Percentiles rank a stretch among this genome's conserved stretches.
These are phyloP conservation scores for Caloenas nicobarica DNA, from an alignment of 2,113 vertebrate genomes.

Conservation along the genomic window DNA sequence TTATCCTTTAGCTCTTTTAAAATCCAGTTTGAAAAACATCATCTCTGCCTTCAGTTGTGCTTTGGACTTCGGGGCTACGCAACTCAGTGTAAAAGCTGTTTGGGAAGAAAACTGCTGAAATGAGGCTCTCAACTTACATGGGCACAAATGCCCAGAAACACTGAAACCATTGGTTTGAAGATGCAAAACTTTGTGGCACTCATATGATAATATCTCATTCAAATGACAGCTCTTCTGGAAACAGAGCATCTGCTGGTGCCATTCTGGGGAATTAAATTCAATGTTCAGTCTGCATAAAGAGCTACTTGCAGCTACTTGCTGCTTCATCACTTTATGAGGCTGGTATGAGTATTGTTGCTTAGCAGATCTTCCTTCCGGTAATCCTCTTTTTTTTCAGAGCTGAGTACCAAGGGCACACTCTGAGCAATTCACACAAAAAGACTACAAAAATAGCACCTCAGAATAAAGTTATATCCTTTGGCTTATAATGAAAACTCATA, in stretches of 20 bases:
- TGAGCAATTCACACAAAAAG: not conserved
- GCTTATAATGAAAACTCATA: not conserved
- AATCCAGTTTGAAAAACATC: not conserved
- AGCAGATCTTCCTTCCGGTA: conserved; percentile 3
- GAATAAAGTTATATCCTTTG: not conserved
- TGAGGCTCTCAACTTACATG: not conserved
- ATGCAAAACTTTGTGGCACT: not conserved
- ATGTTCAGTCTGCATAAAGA: conserved; percentile 11
- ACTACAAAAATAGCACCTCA: not conserved
- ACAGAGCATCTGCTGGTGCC: not conserved
- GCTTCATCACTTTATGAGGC: not conserved
- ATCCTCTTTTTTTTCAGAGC: not conserved
- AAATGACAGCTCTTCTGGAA: not conserved
- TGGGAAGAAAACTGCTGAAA: not conserved
- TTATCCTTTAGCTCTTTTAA: not conserved
- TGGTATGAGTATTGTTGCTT: not conserved
- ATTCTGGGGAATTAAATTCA: conserved; percentile 4
- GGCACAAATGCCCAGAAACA: not conserved
- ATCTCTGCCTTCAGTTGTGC: not conserved
- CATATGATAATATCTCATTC: not conserved
- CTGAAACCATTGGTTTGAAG: not conserved
- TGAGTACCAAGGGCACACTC: not conserved
- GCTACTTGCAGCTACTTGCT: not conserved
- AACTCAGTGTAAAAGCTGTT: not conserved
- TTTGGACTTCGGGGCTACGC: not conserved